Evolutionary conservation across 2,888 invertebrate species (phyloP).

Genomic region (Campaea margaritaria): DNA sequence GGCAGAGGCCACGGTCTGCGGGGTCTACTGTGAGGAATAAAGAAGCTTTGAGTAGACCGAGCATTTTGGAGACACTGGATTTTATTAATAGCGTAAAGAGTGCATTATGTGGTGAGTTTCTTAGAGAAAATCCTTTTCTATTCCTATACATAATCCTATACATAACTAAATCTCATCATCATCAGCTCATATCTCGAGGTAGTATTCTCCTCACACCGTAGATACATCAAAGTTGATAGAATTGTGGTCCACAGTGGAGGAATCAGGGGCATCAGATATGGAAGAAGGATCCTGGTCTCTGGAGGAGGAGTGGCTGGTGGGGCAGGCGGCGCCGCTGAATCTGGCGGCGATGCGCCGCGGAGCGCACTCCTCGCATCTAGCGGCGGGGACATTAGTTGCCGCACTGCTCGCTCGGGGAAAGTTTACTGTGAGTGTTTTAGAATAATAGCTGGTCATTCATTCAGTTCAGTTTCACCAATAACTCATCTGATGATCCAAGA

Average conservation of each 20-base stretch:
- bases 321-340: slow-evolving; percentile 65
- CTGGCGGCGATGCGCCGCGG: slow-evolving; percentile 58
- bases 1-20: slow-evolving; percentile 73
- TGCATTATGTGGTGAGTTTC: slow-evolving; percentile 72
- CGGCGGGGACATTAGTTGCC: slow-evolving; percentile 64
- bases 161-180: too few relatives aligned
- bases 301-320: slow-evolving; percentile 71
- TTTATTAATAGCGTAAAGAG: slow-evolving; percentile 78
- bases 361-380: slow-evolving; percentile 55
- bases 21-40: slow-evolving; percentile 76
- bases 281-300: slow-evolving; percentile 69
- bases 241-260: slow-evolving; percentile 61
- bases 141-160: too few relatives aligned
- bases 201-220: too few relatives aligned
- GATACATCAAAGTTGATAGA: background rate
- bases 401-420: slow-evolving; percentile 66
- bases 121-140: background rate
- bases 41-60: slow-evolving; percentile 73
- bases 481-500: too few relatives aligned
- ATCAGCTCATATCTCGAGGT: too few relatives aligned
- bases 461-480: too few relatives aligned
- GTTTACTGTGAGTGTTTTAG: slow-evolving; percentile 22
- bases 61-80: slow-evolving; percentile 76
- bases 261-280: slow-evolving; percentile 72
- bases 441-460: too few relatives aligned